These are phyloP conservation scores for Glareola pratincola DNA, from an alignment of 2,113 vertebrate genomes.

Conservation along the genomic window DNA sequence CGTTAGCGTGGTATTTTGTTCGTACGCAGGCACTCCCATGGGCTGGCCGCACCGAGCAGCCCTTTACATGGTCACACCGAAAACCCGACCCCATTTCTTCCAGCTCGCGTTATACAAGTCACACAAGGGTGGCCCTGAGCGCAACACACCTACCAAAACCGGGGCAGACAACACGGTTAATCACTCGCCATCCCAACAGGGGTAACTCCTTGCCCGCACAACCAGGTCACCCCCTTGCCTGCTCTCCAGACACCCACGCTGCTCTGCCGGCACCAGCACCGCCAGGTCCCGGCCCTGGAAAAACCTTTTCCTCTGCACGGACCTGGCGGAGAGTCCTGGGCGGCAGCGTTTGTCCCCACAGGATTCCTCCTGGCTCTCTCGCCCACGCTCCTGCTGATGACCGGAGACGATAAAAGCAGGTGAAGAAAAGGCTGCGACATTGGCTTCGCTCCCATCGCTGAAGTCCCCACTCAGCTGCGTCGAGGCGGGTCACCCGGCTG, in stretches of 20 bases:
- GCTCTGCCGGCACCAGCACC: accelerated
- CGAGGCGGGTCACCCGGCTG: accelerated
- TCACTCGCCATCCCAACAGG: accelerated
- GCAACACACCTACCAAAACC: neutral
- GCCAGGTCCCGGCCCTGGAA: neutral
- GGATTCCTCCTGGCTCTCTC: neutral
- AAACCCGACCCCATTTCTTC: neutral
- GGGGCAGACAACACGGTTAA: accelerated
- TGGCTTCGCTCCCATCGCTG: neutral
- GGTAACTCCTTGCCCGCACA: neutral
- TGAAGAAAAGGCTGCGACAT: neutral
- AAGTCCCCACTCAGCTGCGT: accelerated
- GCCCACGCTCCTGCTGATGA: neutral
- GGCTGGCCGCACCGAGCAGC: neutral
- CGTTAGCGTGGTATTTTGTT: accelerated
- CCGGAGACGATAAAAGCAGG: neutral
- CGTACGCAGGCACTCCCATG: accelerated
- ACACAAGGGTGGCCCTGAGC: neutral
- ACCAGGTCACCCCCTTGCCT: neutral
- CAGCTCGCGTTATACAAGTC: accelerated
- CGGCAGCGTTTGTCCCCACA: neutral
- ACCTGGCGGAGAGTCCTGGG: no score
- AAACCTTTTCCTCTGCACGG: accelerated
- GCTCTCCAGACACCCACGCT: accelerated
- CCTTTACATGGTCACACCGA: neutral